Evolutionary conservation across 2,113 vertebrate species (phyloP).

Genomic region (Elgaria multicarinata): DNA sequence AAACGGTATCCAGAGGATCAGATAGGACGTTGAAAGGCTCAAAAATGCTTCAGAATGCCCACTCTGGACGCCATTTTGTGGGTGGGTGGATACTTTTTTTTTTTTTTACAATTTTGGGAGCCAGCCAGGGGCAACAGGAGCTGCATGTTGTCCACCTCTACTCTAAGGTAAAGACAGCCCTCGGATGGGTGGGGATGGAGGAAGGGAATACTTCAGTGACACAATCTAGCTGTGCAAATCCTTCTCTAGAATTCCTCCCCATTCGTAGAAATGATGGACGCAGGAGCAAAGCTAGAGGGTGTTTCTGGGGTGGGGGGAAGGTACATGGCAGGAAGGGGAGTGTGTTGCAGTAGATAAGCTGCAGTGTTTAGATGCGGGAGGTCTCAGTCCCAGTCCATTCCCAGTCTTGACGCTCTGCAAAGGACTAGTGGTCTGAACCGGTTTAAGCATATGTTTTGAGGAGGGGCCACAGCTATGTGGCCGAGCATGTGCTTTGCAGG

Average conservation of each 20-base stretch:
- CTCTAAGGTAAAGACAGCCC: not conserved
- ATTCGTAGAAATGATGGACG: not conserved
- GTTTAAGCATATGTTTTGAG: not conserved
- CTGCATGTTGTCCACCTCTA: too few relatives aligned
- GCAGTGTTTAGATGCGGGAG: not conserved
- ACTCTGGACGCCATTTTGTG: too few relatives aligned
- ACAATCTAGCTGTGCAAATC: not conserved
- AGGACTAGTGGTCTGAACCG: not conserved
- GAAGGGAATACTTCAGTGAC: not conserved
- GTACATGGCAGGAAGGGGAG: not conserved
- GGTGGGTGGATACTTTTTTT: too few relatives aligned
- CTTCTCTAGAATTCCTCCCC: not conserved
- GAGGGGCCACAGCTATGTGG: not conserved
- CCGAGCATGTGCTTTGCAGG: too few relatives aligned
- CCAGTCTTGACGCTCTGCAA: not conserved
- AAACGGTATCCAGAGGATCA: too few relatives aligned
- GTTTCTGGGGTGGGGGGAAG: not conserved
- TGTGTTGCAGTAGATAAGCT: not conserved
- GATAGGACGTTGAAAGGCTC: too few relatives aligned
- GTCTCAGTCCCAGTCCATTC: not conserved
- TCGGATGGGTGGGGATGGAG: not conserved
- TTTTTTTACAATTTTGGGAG: too few relatives aligned
- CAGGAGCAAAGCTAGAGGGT: not conserved
- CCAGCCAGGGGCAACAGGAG: not conserved
- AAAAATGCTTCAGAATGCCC: too few relatives aligned